Evolutionary conservation across 2,797 vertebrate species (phyloP).

Genomic region (Vespertilio murinus): DNA sequence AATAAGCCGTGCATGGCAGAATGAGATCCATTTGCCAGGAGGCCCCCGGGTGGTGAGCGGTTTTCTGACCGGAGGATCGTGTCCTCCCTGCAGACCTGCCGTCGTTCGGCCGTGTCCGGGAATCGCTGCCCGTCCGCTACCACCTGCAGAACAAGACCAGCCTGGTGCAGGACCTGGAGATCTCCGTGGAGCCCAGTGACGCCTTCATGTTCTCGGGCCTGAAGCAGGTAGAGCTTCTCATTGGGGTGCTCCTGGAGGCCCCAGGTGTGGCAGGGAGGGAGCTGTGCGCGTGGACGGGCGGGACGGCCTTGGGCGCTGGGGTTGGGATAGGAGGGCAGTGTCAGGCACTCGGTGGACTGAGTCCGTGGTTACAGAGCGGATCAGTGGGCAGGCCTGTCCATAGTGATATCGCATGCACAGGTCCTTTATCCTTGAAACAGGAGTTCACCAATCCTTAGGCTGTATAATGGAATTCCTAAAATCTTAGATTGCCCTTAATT

Average conservation of each 20-base stretch:
- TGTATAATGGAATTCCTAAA: background rate
- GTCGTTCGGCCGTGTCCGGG: conserved; percentile 94
- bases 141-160: conserved; percentile 94
- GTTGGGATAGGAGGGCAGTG: background rate
- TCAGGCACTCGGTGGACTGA: background rate
- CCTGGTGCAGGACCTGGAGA: conserved; percentile 96
- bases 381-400: background rate
- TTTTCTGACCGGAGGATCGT: background rate
- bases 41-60: background rate
- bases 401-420: background rate
- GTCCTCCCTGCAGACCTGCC: conserved; percentile 89
- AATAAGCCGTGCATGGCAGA: background rate
- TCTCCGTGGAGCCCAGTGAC: conserved; percentile 96
- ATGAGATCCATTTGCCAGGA: background rate
- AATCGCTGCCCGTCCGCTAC: conserved; percentile 94
- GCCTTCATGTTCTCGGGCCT: conserved; percentile 99
- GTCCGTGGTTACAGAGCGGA: background rate
- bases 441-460: background rate
- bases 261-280: background rate
- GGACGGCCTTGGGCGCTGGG: background rate
- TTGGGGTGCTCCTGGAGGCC: background rate
- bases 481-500: background rate
- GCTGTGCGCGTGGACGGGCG: background rate
- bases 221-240: conserved; percentile 90
- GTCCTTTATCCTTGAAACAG: background rate